Evolutionary conservation across 1,140 invertebrate species (phyloP).

Genomic region (Hesperophylax magnus): DNA sequence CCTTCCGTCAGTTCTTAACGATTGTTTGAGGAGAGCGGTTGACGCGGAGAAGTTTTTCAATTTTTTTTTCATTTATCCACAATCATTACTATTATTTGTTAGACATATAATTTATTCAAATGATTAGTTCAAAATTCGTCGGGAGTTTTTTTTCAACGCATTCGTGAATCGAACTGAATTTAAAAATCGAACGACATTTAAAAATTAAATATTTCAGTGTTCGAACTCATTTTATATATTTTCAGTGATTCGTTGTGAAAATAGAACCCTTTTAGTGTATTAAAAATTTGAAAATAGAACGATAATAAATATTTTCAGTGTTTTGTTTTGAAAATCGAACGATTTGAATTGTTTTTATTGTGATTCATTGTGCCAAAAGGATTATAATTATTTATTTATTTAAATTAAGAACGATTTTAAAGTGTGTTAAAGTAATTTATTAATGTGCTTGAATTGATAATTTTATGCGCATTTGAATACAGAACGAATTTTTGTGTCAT

Average conservation of each 20-base stretch:
- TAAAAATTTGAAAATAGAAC: constrained; percentile 2
- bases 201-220: no score
- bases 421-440: not conserved
- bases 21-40: not conserved
- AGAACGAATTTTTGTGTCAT: not conserved
- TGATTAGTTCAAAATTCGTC: not conserved
- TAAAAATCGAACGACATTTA: not conserved
- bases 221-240: no score
- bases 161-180: not conserved
- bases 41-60: constrained; percentile 6
- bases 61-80: constrained; percentile 23
- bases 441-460: not conserved
- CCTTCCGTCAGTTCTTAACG: constrained; percentile 28
- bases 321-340: not conserved
- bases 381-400: constrained; percentile 8
- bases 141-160: no score
- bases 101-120: not conserved
- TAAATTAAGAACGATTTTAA: not conserved
- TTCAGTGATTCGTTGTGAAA: no score
- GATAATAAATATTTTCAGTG: not conserved
- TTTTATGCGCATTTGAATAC: not conserved
- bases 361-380: constrained; percentile 22
- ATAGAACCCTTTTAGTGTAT: no score
- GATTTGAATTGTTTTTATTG: constrained; percentile 4
- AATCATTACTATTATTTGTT: constrained; percentile 20